Evolutionary conservation across 1,140 invertebrate genomes (phyloP).

Genomic region (Diprion similis): DNA sequence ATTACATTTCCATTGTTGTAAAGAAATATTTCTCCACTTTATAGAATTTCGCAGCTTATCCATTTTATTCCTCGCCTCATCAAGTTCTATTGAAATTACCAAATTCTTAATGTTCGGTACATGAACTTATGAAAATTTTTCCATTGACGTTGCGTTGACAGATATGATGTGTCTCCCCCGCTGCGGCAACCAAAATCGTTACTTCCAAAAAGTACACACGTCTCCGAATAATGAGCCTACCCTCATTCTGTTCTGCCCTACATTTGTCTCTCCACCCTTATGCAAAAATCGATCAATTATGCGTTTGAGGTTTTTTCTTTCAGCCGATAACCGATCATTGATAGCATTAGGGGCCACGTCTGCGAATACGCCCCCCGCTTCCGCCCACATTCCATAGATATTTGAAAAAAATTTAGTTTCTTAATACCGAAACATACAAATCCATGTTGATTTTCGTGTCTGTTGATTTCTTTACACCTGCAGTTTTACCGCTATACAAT

Average conservation of each 20-base stretch:
- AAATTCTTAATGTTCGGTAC: neutral
- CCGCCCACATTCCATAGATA: slow-evolving; percentile 1
- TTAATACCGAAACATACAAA: too few species aligned
- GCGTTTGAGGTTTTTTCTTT: neutral
- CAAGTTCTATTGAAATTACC: neutral
- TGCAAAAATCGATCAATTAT: slow-evolving; percentile 34
- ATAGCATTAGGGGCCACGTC: slow-evolving; percentile 36
- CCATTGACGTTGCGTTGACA: slow-evolving; percentile 40
- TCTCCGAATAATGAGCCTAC: neutral
- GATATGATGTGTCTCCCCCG: slow-evolving; percentile 24
- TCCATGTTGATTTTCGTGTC: neutral
- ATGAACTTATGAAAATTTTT: slow-evolving; percentile 9
- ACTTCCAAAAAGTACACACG: neutral
- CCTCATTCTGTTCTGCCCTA: neutral
- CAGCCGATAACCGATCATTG: slow-evolving; percentile 11
- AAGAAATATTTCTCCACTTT: slow-evolving; percentile 18
- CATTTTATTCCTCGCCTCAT: slow-evolving; percentile 21
- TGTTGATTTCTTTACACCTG: neutral
- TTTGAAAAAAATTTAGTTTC: neutral
- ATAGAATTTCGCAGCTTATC: slow-evolving; percentile 10
- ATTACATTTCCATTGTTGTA: slow-evolving; percentile 9
- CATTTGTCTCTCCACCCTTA: neutral
- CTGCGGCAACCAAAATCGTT: neutral
- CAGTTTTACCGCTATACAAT: neutral
- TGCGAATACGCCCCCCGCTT: slow-evolving; percentile 52